phyloP scores from a whole-genome alignment of 2,113 vertebrate genomes.

The Cisticola juncidis region DNA sequence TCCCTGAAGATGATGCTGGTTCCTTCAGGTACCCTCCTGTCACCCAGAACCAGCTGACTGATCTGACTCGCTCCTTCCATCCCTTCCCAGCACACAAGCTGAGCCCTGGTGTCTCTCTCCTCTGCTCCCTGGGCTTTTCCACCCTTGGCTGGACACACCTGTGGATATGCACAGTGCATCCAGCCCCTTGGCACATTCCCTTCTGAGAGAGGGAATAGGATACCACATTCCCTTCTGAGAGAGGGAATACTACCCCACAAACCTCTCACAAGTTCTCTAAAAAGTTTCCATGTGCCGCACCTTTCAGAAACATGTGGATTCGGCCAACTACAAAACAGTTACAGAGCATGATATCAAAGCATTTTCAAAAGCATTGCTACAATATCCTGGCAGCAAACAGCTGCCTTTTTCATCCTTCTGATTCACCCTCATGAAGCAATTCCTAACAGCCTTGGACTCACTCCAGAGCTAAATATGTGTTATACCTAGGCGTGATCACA shows the following conservation, averaged over 20 bases:
- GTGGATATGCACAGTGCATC: accelerated
- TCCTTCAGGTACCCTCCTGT: background rate
- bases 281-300: background rate
- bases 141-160: accelerated
- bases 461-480: background rate
- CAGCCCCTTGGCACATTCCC: background rate
- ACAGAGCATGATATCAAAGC: background rate
- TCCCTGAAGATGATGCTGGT: background rate
- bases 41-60: background rate
- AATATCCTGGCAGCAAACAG: background rate
- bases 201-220: no score
- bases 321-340: background rate
- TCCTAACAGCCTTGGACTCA: background rate
- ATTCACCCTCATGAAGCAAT: background rate
- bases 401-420: background rate
- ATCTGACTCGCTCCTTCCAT: background rate
- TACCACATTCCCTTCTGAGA: no score
- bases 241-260: no score
- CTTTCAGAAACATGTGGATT: background rate
- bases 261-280: no score
- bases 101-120: background rate
- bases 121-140: background rate
- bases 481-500: accelerated
- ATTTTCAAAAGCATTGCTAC: background rate
- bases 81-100: background rate